Evolutionary conservation across 2,888 invertebrate genomes (phyloP), one percentile per base, ranked within the genome.

Genomic region (Harmothoe impar): DNA sequence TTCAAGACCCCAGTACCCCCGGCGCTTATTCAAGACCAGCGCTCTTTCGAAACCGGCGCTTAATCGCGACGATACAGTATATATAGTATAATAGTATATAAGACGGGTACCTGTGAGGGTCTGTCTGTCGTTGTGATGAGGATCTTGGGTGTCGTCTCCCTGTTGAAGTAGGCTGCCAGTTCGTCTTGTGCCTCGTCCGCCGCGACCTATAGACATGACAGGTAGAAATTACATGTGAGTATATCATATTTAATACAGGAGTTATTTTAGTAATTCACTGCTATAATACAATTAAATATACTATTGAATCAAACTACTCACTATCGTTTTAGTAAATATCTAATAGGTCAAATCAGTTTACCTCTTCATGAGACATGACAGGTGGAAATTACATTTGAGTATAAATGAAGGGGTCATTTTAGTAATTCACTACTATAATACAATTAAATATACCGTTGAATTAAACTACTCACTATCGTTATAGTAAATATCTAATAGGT

Each of bases 61-160:
- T n/a, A n/a, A n/a, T n/a, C n/a, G n/a, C n/a, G n/a, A n/a, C n/a
- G n/a, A n/a, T n/a, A n/a, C n/a, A n/a, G n/a, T n/a, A n/a, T n/a
- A n/a, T n/a, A n/a, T n/a, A n/a, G 29, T 10, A 52, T 15, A 52
- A 15, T 17, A 52, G 54, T 15, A 62, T 62, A 20, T 5, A 62
- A 7, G 62, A 7, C 62, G 62, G n/a, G n/a, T 94, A 97, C 97
- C 93, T 96, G 95, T 94, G 98, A 97, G 0, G 99, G 99, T 96
- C 98, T 98, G 95, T 99, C 99, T 0, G 98, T 97, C 93, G 98
- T 99, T 17, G 99, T 99, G 89, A 99, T 98, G n/a, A 99, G 96
- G 43, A 99, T 98, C 97, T 99, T 99, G 0, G 99, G 99, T 93
- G 97, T 98, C 94, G 98, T 98, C 10, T 97, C 97, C 92, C 98